Evolutionary conservation across 1,140 invertebrate genomes (phyloP).

Genomic region (Meloidogyne hapla): DNA sequence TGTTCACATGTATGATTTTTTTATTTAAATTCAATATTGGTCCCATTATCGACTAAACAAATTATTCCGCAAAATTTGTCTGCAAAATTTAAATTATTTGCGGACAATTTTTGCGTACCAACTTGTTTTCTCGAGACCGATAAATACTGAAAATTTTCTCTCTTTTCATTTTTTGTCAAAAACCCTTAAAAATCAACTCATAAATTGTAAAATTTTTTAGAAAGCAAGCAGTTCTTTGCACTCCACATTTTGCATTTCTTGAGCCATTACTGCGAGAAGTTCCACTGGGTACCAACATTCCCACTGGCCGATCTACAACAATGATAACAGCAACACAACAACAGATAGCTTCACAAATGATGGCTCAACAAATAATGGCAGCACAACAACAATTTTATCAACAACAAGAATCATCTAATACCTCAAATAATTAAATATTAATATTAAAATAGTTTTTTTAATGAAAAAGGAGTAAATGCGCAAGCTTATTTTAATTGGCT

Average conservation of each 20-base stretch:
- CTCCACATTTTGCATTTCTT: constrained; percentile 51
- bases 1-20: constrained; percentile 54
- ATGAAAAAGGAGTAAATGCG: no score
- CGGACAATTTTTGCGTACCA: no score
- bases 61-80: no score
- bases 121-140: no score
- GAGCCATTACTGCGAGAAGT: constrained; percentile 49
- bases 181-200: no score
- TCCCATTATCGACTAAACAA: no score
- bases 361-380: background rate
- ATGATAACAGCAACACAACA: background rate
- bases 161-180: no score
- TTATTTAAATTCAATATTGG: constrained; percentile 6
- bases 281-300: constrained; percentile 17
- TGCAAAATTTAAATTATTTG: no score
- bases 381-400: background rate
- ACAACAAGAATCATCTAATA: background rate
- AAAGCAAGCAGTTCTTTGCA: constrained; percentile 44
- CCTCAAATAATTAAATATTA: background rate
- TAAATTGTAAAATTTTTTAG: no score
- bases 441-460: background rate
- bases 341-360: background rate
- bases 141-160: no score
- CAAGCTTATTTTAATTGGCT: no score
- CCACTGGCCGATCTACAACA: background rate